Base-by-base conservation (phyloP, 2,113 vertebrate species). In the Argyrosomus japonicus region DNA sequence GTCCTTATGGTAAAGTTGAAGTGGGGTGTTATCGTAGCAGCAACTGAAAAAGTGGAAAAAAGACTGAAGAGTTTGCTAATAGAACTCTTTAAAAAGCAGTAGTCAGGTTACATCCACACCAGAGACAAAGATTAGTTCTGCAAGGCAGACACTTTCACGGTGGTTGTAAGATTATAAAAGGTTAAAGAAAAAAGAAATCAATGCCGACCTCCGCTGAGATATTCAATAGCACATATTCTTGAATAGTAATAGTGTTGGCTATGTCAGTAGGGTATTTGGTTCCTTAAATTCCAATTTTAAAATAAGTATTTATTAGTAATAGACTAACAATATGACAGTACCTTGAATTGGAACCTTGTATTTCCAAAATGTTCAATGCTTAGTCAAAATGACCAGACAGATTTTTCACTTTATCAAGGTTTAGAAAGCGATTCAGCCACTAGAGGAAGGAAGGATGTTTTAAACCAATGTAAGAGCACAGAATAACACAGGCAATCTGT, bases 121-220 rank as follows among this genome's bases (percentile, higher is more conserved):
- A 54, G 32, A 54, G 32, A 80, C 54, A 74, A 7, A 18, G 27
- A 77, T 70, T 47, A 47, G 40, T 62, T n/a, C 27, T 50, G 13
- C 51, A 70, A 13, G 2, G 18, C 23, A 43, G 53, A 70, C 3
- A 0, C n/a, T 43, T 77, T 67, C 18, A 47, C 48, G 43, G 7
- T 79, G 71, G 48, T 57, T 54, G 45, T 68, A 23, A 17, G 43
- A 60, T 81, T 73, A 71, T n/a, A 58, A 67, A 70, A 67, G 62
- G 23, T 60, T 40, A 56, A 53, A 73, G 25, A 65, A 56, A 45
- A 77, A 57, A 21, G 1, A 57, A 76, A 73, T 70, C 61, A 57
- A 57, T 81, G 27, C 8, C 21, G 48, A 45, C 57, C n/a, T 80
- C 61, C 23, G 0, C 21, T 15, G 60, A 69, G 45, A 58, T 18